These are phyloP conservation scores for Tridacna crocea DNA, from an alignment of 2,888 invertebrate genomes.

Conservation along the genomic window DNA sequence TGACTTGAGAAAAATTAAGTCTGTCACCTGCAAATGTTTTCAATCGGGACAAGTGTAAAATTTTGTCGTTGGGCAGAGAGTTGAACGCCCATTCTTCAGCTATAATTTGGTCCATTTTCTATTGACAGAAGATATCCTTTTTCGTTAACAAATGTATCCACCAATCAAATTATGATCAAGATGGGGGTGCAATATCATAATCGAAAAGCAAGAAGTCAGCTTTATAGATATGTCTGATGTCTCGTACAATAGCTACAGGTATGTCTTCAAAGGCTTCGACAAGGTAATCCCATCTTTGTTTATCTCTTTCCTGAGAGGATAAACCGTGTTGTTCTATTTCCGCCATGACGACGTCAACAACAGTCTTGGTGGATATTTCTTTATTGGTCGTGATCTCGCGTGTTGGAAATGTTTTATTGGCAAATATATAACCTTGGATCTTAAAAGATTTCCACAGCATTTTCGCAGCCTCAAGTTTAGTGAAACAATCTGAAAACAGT, in stretches of 20 bases:
- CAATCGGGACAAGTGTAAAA: no score
- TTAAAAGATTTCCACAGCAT: conserved; percentile 11
- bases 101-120: no score
- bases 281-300: background rate
- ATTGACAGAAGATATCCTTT: no score
- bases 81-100: no score
- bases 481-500: background rate
- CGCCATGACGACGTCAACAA: conserved; percentile 5
- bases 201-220: background rate
- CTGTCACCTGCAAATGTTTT: no score
- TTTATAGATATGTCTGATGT: background rate
- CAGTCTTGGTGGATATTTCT: background rate
- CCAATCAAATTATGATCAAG: background rate
- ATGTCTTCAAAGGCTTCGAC: background rate
- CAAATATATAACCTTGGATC: conserved; percentile 6
- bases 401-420: background rate
- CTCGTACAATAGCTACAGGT: background rate
- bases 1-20: no score
- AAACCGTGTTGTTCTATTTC: background rate
- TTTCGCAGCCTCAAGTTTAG: background rate
- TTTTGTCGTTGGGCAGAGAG: no score
- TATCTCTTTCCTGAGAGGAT: background rate
- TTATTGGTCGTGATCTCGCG: background rate
- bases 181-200: background rate
- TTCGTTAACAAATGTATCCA: no score